Evolutionary conservation across 2,888 invertebrate genomes (phyloP), one percentile per base, ranked within the genome.

Genomic region (Brassicogethes aeneus): DNA sequence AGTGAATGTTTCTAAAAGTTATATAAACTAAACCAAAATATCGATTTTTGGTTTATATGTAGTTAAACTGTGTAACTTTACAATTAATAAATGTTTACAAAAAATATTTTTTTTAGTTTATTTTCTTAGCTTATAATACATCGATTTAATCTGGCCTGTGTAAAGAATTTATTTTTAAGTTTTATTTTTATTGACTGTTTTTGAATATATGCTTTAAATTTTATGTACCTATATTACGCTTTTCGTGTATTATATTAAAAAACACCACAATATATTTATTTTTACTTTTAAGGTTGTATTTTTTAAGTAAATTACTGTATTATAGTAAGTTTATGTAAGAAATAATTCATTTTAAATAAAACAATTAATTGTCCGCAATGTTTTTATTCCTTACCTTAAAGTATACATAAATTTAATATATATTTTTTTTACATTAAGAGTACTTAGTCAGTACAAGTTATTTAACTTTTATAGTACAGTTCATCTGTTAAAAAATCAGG

Each of bases 321-420:
- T 23, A 23, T 55, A 57, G 55, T 53, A 54, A 54, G 47, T 55
- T 58, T 56, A 52, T 55, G 54, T 55, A 55, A 56, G 52, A 54
- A 56, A 55, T 48, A 49, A 45, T 46, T 42, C 48, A 50, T 52
- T 50, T 44, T 46, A 45, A 36, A 23, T 23, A 23, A 23, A 23
- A 23, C 23, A 10, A 23, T 23, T 23, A 23, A 7, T 23, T 23
- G 23, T 23, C 23, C n/a, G n/a, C n/a, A n/a, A n/a, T n/a, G n/a
- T n/a, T n/a, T n/a, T n/a, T n/a, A n/a, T n/a, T n/a, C n/a, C n/a
- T n/a, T n/a, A n/a, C n/a, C n/a, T n/a, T n/a, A n/a, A n/a, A n/a
- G n/a, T n/a, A n/a, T n/a, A n/a, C n/a, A n/a, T n/a, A n/a, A n/a
- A n/a, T n/a, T n/a, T n/a, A n/a, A n/a, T n/a, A n/a, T n/a, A n/a